Percentiles rank a stretch among this genome's conserved stretches.
phyloP scores from a whole-genome alignment of 2,113 vertebrate species.

The Cyanoliseus patagonus region DNA sequence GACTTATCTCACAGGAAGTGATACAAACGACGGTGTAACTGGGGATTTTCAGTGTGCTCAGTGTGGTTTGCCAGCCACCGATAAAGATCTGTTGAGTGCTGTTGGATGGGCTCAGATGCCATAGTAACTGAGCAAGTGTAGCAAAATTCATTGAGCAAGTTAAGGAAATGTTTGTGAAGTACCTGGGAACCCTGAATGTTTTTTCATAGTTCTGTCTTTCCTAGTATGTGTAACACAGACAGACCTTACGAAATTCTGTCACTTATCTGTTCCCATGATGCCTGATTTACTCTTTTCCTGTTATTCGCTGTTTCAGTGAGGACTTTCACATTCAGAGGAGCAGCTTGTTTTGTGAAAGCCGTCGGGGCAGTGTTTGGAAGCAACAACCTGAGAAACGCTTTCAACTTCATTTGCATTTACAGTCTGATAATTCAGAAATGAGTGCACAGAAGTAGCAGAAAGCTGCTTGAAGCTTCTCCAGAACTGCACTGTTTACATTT shows the following conservation, averaged over 20 bases:
- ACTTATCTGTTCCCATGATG: not conserved
- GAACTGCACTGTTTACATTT: not conserved
- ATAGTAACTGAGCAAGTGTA: not conserved
- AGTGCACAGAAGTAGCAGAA: not conserved
- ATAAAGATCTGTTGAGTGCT: not conserved
- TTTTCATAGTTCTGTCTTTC: not conserved
- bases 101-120: not conserved
- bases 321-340: not conserved
- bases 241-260: not conserved
- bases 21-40: not conserved
- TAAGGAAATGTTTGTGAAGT: not conserved
- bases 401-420: not conserved
- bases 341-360: not conserved
- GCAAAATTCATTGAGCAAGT: not conserved
- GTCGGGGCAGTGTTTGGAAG: not conserved
- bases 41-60: slow-evolving; percentile 64
- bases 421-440: not conserved
- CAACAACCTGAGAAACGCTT: not conserved
- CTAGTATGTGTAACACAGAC: not conserved
- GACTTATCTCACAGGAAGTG: slow-evolving; percentile 67
- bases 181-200: not conserved
- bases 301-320: not conserved
- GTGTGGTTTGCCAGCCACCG: slow-evolving; percentile 13
- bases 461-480: not conserved
- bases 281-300: not conserved